Evolutionary conservation across 2,797 vertebrate species (phyloP).

Genomic region (Eremophila alpestris): DNA sequence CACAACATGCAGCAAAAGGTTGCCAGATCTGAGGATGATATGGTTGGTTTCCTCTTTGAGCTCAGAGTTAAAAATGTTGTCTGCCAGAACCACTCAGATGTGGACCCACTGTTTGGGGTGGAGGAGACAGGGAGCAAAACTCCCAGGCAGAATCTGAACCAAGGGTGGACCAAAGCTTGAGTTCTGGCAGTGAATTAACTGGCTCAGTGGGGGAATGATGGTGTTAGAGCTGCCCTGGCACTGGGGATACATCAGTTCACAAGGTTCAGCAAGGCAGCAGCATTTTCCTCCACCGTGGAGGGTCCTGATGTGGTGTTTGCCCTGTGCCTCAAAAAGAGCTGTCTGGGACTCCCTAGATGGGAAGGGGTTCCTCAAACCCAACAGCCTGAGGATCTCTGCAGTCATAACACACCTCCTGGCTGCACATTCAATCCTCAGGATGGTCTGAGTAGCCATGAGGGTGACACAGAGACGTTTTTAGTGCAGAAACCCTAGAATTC

Average conservation of each 20-base stretch:
- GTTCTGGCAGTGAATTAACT: not conserved
- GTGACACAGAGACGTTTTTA: not conserved
- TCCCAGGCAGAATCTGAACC: not conserved
- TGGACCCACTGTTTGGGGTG: not conserved
- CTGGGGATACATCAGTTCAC: not conserved
- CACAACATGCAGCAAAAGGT: conserved; percentile 50
- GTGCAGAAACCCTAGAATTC: not conserved
- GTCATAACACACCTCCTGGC: rapidly evolving
- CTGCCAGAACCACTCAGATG: not conserved
- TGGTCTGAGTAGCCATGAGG: not conserved
- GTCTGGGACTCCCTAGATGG: not conserved
- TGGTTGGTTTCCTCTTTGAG: not conserved
- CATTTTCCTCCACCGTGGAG: rapidly evolving
- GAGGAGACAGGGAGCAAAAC: not conserved
- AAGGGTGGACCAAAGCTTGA: not conserved
- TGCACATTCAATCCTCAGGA: not conserved
- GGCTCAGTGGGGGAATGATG: not conserved
- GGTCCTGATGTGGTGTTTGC: not conserved
- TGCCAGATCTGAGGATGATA: not conserved
- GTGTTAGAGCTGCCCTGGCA: not conserved
- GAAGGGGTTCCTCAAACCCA: not conserved
- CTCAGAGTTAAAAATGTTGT: not conserved
- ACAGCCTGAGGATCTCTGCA: not conserved
- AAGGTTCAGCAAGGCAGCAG: not conserved
- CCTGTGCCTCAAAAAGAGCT: rapidly evolving